Evolutionary conservation across 1,140 invertebrate species (phyloP), one percentile per base, ranked within the genome.

Genomic region (Calephelis nemesis): DNA sequence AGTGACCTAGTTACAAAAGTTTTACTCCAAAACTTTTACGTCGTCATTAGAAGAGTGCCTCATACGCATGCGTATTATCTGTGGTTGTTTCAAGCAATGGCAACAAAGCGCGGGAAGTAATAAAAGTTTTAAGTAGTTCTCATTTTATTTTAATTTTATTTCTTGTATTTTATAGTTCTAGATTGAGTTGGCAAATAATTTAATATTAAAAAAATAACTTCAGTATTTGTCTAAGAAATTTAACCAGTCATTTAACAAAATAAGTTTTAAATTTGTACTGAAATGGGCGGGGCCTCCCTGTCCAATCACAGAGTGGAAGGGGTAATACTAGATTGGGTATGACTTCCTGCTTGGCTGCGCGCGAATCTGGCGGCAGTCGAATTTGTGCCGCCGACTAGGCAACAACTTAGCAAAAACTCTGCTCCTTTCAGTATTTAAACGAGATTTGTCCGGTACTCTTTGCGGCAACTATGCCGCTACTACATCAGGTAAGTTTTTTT

Each of bases 401-500:
- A 82, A 75, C 63, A 84, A 63, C 39, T 50, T 45, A 13, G 40
- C 40, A 42, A 48, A 42, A 52, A 67, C 52, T 60, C 65, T 67
- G 52, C 50, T 60, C 40, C 5, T 19, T 67, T 11, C 42, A 60
- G 42, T 67, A 52, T 52, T 47, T 58, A 15, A 52, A 74, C 69
- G 74, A 69, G 48, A 69, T 81, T 80, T 75, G 80, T 74, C 11
- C 39, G 68, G 76, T 76, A 77, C 68, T 78, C 30, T 77, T 72
- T 45, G 80, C 82, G 77, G 82, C 76, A 79, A 47, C 50, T 69
- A 90, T 90, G 87, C 84, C 87, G 82, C 82, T 87, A 62, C 68
- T 90, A 69, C 84, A 84, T 75, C 83, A 84, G 82, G 87, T 88
- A 39, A 82, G 75, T 78, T n/a, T 66, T 54, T 13, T 39, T 42